Evolutionary conservation across 2,113 vertebrate genomes (phyloP).

Genomic region (Gadus macrocephalus): DNA sequence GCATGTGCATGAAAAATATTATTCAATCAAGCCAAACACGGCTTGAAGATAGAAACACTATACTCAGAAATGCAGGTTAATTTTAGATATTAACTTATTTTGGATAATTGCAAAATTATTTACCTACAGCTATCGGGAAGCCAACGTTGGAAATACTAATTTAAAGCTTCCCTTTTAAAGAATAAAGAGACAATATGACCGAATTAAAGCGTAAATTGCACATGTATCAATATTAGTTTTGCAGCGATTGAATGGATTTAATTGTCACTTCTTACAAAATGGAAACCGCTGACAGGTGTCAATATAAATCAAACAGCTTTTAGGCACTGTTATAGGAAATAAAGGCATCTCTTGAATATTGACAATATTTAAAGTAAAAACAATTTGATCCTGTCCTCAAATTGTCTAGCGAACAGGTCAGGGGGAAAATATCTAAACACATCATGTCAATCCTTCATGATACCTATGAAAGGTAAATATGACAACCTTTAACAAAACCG

Average conservation of each 20-base stretch:
- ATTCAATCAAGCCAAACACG: slow-evolving; percentile 1
- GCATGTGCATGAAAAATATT: slow-evolving; percentile 28
- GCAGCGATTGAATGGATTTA: too few species aligned
- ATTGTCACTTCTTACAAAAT: too few species aligned
- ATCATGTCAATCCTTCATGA: neutral
- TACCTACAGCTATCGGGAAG: too few species aligned
- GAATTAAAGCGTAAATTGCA: slow-evolving; percentile 28
- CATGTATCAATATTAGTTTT: slow-evolving; percentile 4
- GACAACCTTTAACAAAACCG: too few species aligned
- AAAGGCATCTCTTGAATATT: slow-evolving; percentile 3
- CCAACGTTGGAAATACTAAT: too few species aligned
- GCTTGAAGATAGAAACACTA: slow-evolving; percentile 15
- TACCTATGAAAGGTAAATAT: too few species aligned
- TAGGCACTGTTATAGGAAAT: neutral
- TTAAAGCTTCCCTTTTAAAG: too few species aligned
- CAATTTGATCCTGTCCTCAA: neutral
- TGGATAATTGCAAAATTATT: too few species aligned
- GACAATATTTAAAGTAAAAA: neutral
- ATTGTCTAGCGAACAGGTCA: slow-evolving; percentile 12
- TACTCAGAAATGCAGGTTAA: neutral
- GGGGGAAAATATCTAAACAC: neutral
- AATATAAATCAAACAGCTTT: neutral
- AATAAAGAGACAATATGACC: slow-evolving; percentile 2
- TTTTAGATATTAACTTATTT: too few species aligned
- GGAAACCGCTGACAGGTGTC: too few species aligned